Base-by-base conservation (phyloP, 2,888 invertebrate genomes). In the Diarsia mendica region DNA sequence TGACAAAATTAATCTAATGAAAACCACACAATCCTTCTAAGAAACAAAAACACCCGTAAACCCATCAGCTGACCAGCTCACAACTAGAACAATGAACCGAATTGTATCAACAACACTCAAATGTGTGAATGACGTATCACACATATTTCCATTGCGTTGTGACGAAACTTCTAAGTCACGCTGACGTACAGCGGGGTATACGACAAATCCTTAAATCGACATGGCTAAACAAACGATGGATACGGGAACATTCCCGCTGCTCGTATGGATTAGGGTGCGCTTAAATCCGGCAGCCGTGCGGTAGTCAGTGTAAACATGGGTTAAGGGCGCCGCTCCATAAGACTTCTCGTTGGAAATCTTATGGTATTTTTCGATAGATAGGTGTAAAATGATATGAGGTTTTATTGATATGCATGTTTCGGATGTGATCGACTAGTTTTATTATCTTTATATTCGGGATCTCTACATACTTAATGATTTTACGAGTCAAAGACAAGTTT, bases 271-370 rank as follows among this genome's bases (percentile, higher is more conserved):
- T 93, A 94, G 77, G 79, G 66, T 69, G 70, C 72, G 87, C 78
- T 85, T 85, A 87, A 88, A 86, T 82, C 88, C 80, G 83, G 90
- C 90, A 91, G 89, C 91, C 87, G 90, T 89, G 90, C 91, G 89
- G 93, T 91, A 92, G 92, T 90, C 89, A 89, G 88, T 90, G 91
- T 90, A 92, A 93, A 93, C 91, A 92, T 39, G 28, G 83, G 85
- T 83, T 88, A 80, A 87, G 75, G 85, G 74, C 74, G 72, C 68
- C 73, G 69, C 73, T 77, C 68, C 77, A 74, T 75, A 74, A 77
- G 49, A 73, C 28, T 60, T 76, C 58, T 74, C 55, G 53, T 51
- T 20, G 20, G 28, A 18, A 20, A 33, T 33, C 39, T 3, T 49
- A 23, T 64, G 66, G n/a, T 58, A 69, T 51, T 44, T 75, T 79